These are phyloP conservation scores for Pagrus major DNA, from an alignment of 2,113 vertebrate species.

Conservation along the genomic window DNA sequence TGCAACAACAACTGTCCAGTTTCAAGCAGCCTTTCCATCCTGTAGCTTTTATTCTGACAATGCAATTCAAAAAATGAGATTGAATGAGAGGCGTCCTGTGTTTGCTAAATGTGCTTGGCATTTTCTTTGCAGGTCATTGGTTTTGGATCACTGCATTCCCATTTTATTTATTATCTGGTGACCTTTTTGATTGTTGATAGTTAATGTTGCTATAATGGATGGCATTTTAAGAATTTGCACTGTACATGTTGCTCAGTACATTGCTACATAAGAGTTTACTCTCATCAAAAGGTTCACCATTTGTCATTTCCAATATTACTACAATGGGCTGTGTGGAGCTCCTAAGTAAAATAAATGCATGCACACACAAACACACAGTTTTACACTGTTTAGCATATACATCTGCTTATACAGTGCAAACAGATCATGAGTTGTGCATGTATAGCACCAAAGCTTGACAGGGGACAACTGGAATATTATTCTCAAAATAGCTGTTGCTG, in stretches of 20 bases:
- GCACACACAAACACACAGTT: neutral
- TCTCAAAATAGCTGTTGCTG: neutral
- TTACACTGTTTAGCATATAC: neutral
- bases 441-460: neutral
- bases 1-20: neutral
- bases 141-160: slow-evolving; percentile 72
- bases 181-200: slow-evolving; percentile 68
- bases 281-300: neutral
- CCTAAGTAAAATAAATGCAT: neutral
- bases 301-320: neutral
- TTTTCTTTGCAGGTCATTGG: slow-evolving; percentile 73
- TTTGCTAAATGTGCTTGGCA: slow-evolving; percentile 64
- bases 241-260: slow-evolving; percentile 1
- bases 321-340: neutral
- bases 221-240: slow-evolving; percentile 58
- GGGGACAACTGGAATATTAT: neutral
- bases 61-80: slow-evolving; percentile 23
- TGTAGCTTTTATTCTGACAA: slow-evolving; percentile 28
- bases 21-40: neutral
- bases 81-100: slow-evolving; percentile 25
- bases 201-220: slow-evolving; percentile 64
- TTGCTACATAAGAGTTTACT: slow-evolving; percentile 1
- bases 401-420: neutral
- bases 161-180: slow-evolving; percentile 73
- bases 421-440: neutral